Evolutionary conservation across 2,113 vertebrate species (phyloP).

Genomic region (Dromaius novaehollandiae): DNA sequence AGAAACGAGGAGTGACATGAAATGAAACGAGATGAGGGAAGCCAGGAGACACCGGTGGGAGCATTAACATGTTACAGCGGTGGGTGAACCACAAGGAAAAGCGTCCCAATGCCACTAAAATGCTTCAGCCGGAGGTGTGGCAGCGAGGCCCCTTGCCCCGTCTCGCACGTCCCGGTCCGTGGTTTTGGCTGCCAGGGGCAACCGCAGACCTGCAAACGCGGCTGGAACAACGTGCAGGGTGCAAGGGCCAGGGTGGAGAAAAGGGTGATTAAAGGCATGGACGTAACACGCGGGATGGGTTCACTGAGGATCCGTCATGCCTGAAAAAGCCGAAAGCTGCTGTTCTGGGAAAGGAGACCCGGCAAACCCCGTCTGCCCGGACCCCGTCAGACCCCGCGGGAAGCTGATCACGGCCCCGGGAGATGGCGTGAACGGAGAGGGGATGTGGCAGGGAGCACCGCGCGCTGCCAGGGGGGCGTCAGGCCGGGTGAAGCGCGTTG

Average conservation of each 20-base stretch:
- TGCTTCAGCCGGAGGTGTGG: neutral
- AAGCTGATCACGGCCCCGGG: neutral
- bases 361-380: neutral
- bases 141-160: neutral
- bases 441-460: neutral
- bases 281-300: neutral
- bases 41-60: neutral
- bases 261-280: neutral
- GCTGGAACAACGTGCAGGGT: neutral
- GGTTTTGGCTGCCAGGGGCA: neutral
- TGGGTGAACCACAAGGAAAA: neutral
- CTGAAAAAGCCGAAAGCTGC: neutral
- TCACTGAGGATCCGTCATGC: neutral
- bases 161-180: too few species aligned
- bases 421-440: neutral
- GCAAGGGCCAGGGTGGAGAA: neutral
- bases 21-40: neutral
- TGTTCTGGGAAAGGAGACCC: neutral
- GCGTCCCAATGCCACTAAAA: neutral
- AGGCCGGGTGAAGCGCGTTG: neutral
- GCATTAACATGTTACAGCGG: neutral
- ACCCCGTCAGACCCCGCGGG: too few species aligned
- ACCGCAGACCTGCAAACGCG: neutral
- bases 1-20: neutral
- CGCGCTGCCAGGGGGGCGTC: too few species aligned